Percentiles rank a stretch among this genome's conserved stretches.
phyloP scores from a whole-genome alignment of 2,113 vertebrate species.

The Xyliphius kryptos region DNA sequence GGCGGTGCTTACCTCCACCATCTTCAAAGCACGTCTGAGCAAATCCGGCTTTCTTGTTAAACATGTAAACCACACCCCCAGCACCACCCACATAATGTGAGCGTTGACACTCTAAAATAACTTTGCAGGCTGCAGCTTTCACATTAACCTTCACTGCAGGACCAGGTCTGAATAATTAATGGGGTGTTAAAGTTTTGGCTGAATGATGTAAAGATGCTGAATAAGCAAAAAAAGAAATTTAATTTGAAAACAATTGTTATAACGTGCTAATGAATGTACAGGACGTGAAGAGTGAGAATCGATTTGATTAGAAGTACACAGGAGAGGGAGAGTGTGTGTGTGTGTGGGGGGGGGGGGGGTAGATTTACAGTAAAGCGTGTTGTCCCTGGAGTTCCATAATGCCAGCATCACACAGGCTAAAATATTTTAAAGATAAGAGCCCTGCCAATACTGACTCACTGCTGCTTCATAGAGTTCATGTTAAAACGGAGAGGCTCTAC shows the following conservation, averaged over 20 bases:
- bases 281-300: background rate
- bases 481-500: conserved; percentile 66
- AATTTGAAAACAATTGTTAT: background rate
- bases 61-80: background rate
- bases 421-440: conserved; percentile 65
- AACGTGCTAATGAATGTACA: background rate
- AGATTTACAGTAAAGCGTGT: conserved; percentile 27
- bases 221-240: background rate
- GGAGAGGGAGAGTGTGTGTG: background rate
- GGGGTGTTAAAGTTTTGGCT: too few relatives aligned
- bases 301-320: conserved; percentile 8
- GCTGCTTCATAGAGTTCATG: conserved; percentile 64
- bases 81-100: too few relatives aligned
- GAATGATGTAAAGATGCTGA: too few relatives aligned
- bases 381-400: conserved; percentile 56
- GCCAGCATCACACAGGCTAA: conserved; percentile 67
- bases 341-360: background rate
- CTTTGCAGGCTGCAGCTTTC: too few relatives aligned
- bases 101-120: too few relatives aligned
- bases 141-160: too few relatives aligned
- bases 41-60: background rate
- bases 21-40: too few relatives aligned
- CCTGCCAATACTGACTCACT: conserved; percentile 56
- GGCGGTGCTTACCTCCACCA: too few relatives aligned
- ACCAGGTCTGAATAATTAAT: too few relatives aligned